A percentile compares a stretch with the other conserved stretches of the same genome.
These are phyloP conservation scores for Cyanoliseus patagonus DNA, from an alignment of 2,113 vertebrate species.

Conservation along the genomic window DNA sequence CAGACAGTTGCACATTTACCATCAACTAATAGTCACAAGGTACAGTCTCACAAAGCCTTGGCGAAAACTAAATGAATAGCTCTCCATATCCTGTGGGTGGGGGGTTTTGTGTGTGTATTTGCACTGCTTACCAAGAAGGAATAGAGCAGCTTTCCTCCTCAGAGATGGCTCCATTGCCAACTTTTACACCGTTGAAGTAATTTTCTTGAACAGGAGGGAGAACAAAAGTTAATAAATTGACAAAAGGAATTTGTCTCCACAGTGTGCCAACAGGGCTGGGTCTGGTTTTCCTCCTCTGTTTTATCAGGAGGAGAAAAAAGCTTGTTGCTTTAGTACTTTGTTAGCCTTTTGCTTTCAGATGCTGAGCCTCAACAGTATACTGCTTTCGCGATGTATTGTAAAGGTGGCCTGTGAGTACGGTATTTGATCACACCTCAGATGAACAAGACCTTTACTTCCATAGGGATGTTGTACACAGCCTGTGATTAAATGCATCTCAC, in stretches of 20 bases:
- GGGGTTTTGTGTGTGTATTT: not conserved
- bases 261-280: slow-evolving; percentile 7
- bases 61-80: slow-evolving; percentile 47
- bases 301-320: not conserved
- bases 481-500: not conserved
- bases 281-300: slow-evolving; percentile 5
- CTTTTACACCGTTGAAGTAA: slow-evolving; percentile 3
- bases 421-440: slow-evolving; percentile 2
- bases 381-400: not conserved
- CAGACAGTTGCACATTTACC: slow-evolving; percentile 16
- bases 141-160: not conserved
- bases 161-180: not conserved
- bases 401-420: not conserved
- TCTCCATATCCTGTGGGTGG: slow-evolving; percentile 42
- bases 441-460: not conserved
- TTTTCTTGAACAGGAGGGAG: slow-evolving; percentile 1
- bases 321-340: not conserved
- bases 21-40: slow-evolving; percentile 42
- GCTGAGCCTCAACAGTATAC: not conserved
- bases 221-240: slow-evolving; percentile 11
- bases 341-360: not conserved
- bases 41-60: not conserved
- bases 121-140: slow-evolving; percentile 26
- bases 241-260: slow-evolving; percentile 24
- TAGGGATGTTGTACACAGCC: not conserved